Percentiles rank a stretch among this genome's conserved stretches.
Evolutionary conservation across 2,797 vertebrate genomes (phyloP).

Genomic region (Aulostomus chinensis): DNA sequence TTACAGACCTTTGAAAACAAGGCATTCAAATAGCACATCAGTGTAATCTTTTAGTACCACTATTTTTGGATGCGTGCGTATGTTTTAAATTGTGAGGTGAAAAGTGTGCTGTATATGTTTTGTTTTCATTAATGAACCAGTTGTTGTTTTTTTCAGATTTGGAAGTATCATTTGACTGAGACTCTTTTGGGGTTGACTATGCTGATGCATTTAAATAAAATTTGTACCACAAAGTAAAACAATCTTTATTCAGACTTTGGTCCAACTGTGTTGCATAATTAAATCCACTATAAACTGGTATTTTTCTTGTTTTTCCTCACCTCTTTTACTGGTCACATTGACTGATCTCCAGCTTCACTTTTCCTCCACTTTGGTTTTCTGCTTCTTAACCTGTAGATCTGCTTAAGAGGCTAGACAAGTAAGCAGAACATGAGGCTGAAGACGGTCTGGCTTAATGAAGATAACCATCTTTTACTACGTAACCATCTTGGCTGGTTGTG

Average conservation of each 20-base stretch:
- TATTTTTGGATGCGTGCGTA: too few species aligned
- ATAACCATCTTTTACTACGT: constrained; percentile 54
- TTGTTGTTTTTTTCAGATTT: too few species aligned
- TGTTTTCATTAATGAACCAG: not conserved
- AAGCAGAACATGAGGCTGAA: constrained; percentile 40
- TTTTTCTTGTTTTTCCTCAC: not conserved
- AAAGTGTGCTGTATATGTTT: too few species aligned
- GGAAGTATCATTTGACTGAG: too few species aligned
- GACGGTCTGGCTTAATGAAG: constrained; percentile 56
- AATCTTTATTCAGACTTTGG: too few species aligned
- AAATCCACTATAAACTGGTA: not conserved
- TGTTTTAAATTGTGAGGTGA: too few species aligned
- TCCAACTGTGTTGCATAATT: too few species aligned
- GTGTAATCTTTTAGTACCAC: not conserved
- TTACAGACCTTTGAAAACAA: too few species aligned
- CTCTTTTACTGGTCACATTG: not conserved
- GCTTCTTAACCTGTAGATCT: constrained; percentile 61
- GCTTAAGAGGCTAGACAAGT: constrained; percentile 56
- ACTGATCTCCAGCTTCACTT: constrained; percentile 39
- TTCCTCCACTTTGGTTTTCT: constrained; percentile 40
- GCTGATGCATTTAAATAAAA: too few species aligned
- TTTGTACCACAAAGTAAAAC: too few species aligned
- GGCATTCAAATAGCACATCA: too few species aligned
- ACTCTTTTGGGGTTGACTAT: too few species aligned
- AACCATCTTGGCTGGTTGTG: constrained; percentile 23